These are phyloP conservation scores for Branchinecta lynchi DNA, from an alignment of 1,140 invertebrate genomes.

Conservation along the genomic window DNA sequence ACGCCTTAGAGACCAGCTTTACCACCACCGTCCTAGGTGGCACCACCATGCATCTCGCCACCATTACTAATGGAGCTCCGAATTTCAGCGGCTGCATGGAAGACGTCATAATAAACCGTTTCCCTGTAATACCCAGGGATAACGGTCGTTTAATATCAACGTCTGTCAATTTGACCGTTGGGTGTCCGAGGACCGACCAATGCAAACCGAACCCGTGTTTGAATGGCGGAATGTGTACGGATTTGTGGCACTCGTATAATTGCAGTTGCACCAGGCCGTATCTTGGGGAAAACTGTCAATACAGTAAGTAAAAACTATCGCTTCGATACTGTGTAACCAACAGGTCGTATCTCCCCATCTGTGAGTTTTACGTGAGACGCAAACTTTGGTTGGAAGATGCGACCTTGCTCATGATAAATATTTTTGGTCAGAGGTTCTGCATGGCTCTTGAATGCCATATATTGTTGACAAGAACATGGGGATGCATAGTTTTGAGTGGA, in stretches of 20 bases:
- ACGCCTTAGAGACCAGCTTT: conserved; percentile 29
- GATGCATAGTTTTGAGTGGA: too few relatives aligned
- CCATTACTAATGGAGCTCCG: conserved; percentile 34
- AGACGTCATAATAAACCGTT: conserved; percentile 69
- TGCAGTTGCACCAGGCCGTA: conserved; percentile 74
- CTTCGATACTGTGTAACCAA: too few relatives aligned
- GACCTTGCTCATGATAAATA: too few relatives aligned
- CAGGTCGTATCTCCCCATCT: too few relatives aligned
- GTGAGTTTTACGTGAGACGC: too few relatives aligned
- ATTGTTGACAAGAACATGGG: too few relatives aligned
- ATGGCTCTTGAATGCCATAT: too few relatives aligned
- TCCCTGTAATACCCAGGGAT: conserved; percentile 42
- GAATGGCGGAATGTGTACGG: conserved; percentile 66
- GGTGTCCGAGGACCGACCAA: conserved; percentile 59
- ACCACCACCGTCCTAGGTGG: conserved; percentile 58
- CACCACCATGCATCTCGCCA: conserved; percentile 37
- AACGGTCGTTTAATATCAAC: conserved; percentile 13
- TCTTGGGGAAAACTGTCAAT: conserved; percentile 67
- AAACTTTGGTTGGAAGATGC: too few relatives aligned
- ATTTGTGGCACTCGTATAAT: conserved; percentile 69
- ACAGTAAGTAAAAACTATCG: conserved; percentile 42
- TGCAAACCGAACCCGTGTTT: conserved; percentile 67
- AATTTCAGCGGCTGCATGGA: conserved; percentile 80
- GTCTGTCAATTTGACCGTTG: conserved; percentile 27
- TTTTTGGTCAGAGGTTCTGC: too few relatives aligned